Evolutionary conservation across 2,113 vertebrate species (phyloP), one percentile per base, ranked within the genome.

Genomic region (Thalassoma bifasciatum): DNA sequence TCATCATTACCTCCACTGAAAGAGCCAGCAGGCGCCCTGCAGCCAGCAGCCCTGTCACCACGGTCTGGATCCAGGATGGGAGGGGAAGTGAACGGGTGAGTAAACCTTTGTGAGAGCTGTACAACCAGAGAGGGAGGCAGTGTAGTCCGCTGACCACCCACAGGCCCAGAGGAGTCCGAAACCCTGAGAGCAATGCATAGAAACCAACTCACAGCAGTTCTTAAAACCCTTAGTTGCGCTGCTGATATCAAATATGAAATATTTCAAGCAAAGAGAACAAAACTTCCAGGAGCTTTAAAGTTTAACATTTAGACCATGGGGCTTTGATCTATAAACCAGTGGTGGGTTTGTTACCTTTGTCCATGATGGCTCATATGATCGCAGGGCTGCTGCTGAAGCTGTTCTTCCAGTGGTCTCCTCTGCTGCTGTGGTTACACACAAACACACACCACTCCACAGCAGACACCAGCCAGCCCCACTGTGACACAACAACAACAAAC

Each of bases 391-490:
- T 46, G 52, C 26, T 53, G 58, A 93, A 92, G 58, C 87, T 82
- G 52, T 42, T 84, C 75, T 93, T 94, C 93, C 93, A 94, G 4
- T 87, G 73, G 7, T 76, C 86, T 1, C 93, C 90, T 79, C 77
- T 73, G 47, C 57, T 10, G 21, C 11, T 76, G 88, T 94, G 92
- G 80, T 92, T 93, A 69, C 93, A 94, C 24, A 90, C 91, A 75
- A 94, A 93, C 64, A 92, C 91, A 51, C 91, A 93, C 93, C 92
- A 94, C 79, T 93, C 93, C 59, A 93, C 2, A 1, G 91, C 69
- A 11, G 87, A 82, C 75, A 94, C 84, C 76, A 92, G 70, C 88
- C 91, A 94, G 4, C 93, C 92, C 84, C 86, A 91, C 92, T 93
- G 61, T 0, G 74, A 71, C 0, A 58, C 21, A 23, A 24, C 0